Percentiles rank a stretch among this genome's conserved stretches.
These are phyloP conservation scores for Aix galericulata DNA, from an alignment of 2,113 vertebrate genomes.

Conservation along the genomic window DNA sequence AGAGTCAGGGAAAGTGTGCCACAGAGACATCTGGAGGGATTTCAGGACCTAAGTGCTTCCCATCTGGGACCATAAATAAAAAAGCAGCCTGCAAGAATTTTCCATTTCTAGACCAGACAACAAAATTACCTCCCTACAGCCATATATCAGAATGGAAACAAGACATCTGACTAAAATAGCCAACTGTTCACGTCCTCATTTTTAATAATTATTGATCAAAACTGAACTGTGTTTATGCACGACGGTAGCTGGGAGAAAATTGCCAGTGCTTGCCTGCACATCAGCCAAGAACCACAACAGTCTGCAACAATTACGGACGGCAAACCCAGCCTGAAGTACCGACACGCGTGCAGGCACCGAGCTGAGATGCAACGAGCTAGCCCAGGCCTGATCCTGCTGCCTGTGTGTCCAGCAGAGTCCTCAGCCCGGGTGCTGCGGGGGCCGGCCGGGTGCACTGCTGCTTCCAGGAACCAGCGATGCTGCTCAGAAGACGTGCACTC, in stretches of 20 bases:
- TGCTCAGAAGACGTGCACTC: background rate
- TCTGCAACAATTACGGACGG: background rate
- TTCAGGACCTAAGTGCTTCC: background rate
- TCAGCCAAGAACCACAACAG: background rate
- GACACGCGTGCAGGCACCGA: fast-evolving
- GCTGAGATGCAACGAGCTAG: background rate
- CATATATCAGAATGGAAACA: background rate
- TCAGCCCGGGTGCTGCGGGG: background rate
- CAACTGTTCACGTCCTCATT: background rate
- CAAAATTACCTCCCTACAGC: background rate
- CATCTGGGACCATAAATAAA: slow-evolving; percentile 22
- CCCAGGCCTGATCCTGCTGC: background rate
- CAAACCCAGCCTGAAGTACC: background rate
- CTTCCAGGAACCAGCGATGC: background rate
- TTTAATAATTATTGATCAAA: background rate
- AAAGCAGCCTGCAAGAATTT: background rate
- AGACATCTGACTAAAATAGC: background rate
- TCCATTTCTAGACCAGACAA: background rate
- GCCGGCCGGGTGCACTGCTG: background rate
- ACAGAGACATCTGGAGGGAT: background rate
- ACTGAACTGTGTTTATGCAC: background rate
- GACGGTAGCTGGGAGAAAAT: background rate
- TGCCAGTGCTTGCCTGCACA: background rate
- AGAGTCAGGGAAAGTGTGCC: background rate
- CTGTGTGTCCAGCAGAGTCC: background rate